A percentile compares a stretch with the other conserved stretches of the same genome.
phyloP scores from a whole-genome alignment of 2,113 vertebrate species.

The Synchiropus splendidus region DNA sequence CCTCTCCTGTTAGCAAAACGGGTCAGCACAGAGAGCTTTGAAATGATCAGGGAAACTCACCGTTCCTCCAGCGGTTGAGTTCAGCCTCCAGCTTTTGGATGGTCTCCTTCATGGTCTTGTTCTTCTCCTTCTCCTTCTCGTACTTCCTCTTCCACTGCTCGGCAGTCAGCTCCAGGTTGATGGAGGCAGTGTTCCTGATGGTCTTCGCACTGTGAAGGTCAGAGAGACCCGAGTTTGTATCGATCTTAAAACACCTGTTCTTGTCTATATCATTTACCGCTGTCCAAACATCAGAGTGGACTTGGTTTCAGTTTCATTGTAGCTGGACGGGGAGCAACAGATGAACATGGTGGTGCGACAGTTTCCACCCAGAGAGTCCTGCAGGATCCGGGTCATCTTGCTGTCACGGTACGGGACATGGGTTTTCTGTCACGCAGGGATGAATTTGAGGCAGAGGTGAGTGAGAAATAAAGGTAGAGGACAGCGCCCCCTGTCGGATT shows the following conservation, averaged over 20 bases:
- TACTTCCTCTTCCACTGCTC: conserved; percentile 95
- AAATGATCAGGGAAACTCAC: too few species aligned
- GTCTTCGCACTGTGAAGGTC: conserved; percentile 76
- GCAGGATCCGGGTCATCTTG: conserved; percentile 89
- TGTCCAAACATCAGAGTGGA: conserved; percentile 89
- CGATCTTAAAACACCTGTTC: too few species aligned
- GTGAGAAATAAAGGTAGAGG: too few species aligned
- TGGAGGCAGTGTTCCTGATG: conserved; percentile 83
- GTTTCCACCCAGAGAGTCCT: conserved; percentile 87
- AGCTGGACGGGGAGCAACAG: conserved; percentile 87
- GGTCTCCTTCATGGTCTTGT: conserved; percentile 75
- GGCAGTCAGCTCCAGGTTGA: conserved; percentile 87
- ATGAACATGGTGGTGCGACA: conserved; percentile 90
- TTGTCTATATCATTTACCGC: conserved; percentile 57
- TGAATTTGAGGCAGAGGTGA: too few species aligned
- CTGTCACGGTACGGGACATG: conserved; percentile 86
- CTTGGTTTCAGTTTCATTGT: conserved; percentile 83
- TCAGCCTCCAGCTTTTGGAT: conserved; percentile 76
- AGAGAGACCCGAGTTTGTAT: background rate
- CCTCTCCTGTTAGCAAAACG: conserved; percentile 67
- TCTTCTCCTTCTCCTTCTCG: conserved; percentile 92
- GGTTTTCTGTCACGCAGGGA: conserved; percentile 65
- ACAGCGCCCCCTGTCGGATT: too few species aligned
- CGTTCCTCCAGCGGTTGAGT: conserved; percentile 78
- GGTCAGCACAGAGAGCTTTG: background rate